Evolutionary conservation across 2,888 invertebrate genomes (phyloP), one percentile per base, ranked within the genome.

Genomic region (Dysmachus trigonus): DNA sequence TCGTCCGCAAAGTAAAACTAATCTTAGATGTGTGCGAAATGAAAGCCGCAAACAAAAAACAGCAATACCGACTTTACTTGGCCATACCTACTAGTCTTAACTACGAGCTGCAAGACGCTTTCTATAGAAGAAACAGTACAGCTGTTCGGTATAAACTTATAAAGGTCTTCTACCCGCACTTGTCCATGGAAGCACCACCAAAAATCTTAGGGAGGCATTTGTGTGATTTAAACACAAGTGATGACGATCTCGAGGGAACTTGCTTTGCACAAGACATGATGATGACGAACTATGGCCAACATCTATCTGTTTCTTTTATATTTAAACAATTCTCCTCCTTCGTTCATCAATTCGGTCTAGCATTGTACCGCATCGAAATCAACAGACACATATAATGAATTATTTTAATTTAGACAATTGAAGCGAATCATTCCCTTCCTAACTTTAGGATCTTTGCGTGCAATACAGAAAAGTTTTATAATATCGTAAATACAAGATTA

Each of bases 131-230:
- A 88, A 88, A 91, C 88, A 89, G 89, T 88, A 89, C 92, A 51
- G 91, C 93, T 85, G 91, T 94, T 76, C 91, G 92, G 88, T 90
- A 95, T 87, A 91, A 92, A 35, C 92, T 94, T 87, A 92, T 94
- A 1, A 92, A 93, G 85, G 93, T 93, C 0, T 96, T 95, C 91
- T 96, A 95, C 93, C 97, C 96, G 0, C 97, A 97, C 91, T 92
- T 96, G 87, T 95, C 96, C 72, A 94, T 94, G 0, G 97, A 97
- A 92, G 96, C 95, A 22, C 38, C 53, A 85, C 96, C 96, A 0
- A 93, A 93, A 74, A 92, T 94, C 62, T 93, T 93, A 27, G 90
- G 90, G 1, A 90, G 92, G 0, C 91, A 92, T 90, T 91, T 90
- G 0, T 91, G 90, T 87, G 90, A 92, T 86, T 89, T 91, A 86